Conservation (phyloP, 2,113 vertebrate genomes). For the Dinomys branickii region DNA sequence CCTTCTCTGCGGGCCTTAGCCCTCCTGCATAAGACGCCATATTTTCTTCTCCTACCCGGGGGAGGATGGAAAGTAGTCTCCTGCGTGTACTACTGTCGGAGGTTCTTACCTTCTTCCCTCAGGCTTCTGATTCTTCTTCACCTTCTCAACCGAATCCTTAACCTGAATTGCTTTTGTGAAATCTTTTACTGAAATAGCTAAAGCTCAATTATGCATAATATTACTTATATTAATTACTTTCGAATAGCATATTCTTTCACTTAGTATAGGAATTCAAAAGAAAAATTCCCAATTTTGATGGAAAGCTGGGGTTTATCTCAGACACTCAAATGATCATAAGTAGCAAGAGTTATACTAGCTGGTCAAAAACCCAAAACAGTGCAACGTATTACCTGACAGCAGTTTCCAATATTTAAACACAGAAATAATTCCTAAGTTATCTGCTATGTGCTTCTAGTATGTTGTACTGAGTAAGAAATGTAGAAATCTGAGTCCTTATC, state of each 20-base stretch:
- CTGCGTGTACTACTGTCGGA: background rate
- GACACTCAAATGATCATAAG: background rate
- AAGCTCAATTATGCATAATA: background rate
- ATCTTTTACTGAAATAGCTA: background rate
- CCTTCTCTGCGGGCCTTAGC: rapidly evolving
- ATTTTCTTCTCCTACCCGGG: background rate
- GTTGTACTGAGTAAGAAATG: background rate
- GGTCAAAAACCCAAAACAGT: background rate
- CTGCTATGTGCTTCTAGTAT: background rate
- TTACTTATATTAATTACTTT: background rate
- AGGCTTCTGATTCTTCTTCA: background rate
- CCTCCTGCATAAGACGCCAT: background rate
- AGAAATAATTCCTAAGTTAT: background rate
- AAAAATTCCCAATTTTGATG: background rate
- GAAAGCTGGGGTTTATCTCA: background rate
- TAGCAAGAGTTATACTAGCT: background rate
- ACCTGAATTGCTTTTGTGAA: background rate
- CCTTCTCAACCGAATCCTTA: background rate
- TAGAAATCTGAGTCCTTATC: background rate
- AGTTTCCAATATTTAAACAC: background rate
- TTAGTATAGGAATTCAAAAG: background rate
- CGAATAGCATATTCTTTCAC: background rate
- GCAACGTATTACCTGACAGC: background rate
- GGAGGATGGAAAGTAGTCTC: rapidly evolving
- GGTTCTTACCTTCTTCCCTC: background rate